Evolutionary conservation across 2,888 invertebrate genomes (phyloP), one percentile per base, ranked within the genome.

Genomic region (Microctonus hyperodae): DNA sequence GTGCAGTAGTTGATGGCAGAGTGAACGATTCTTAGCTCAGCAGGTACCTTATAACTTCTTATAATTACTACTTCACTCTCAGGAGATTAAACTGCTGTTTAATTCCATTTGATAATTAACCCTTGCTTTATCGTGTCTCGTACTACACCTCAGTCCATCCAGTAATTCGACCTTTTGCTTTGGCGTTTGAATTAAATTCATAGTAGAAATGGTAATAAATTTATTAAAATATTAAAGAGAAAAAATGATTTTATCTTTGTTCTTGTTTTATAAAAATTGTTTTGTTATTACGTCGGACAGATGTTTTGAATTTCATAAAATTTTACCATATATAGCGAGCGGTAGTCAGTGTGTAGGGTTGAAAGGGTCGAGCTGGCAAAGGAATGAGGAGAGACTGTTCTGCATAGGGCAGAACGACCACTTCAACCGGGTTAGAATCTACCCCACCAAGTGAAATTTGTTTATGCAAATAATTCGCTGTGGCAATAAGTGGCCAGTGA

Each of bases 61-160:
- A 80, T 79, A 81, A 81, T 81, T 82, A 78, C 81, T 79, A 75
- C 74, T 40, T 23, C 68, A 57, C 68, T 62, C 65, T 65, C 65
- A 61, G 25, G 53, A 48, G 60, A 70, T 81, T 78, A 78, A 82
- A 82, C 79, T 80, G 77, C 81, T 78, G 77, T 78, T 82, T 81
- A 80, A 82, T 81, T 83, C 80, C 76, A 79, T 81, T 81, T 76
- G 77, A 76, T 78, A 80, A 81, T 82, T 82, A 82, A 80, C 77
- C 73, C 69, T 73, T 58, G 74, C 76, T 79, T 80, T 79, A 79
- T 81, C 76, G 77, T 72, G 70, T 66, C 70, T 69, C 11, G 35
- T 16, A 31, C 2, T 48, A n/a, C n/a, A 44, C 25, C 20, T 51
- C 13, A 20, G 51, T 9, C 22, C 37, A 50, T 61, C 16, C 13